These are phyloP conservation scores for Noturus placidus DNA, from an alignment of 2,113 vertebrate genomes.

Conservation along the genomic window DNA sequence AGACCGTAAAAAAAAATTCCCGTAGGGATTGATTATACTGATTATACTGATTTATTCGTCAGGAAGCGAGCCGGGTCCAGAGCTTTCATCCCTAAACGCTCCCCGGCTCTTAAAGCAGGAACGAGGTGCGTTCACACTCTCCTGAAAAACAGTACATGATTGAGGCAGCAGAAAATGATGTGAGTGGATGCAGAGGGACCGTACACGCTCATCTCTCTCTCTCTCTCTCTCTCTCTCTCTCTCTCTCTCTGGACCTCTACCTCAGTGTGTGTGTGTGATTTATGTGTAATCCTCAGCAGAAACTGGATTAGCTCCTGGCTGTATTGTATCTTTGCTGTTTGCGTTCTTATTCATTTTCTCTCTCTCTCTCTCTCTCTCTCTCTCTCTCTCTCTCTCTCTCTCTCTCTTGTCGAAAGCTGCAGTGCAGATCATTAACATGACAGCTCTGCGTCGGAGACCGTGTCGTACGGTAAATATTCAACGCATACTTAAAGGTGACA, in stretches of 20 bases:
- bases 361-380: background rate
- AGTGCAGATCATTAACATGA: slow-evolving; percentile 45
- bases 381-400: background rate
- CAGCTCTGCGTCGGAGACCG: slow-evolving; percentile 3
- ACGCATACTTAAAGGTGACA: slow-evolving; percentile 29
- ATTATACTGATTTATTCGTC: background rate
- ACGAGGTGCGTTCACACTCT: background rate
- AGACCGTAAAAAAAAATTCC: too few species aligned
- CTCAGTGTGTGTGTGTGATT: slow-evolving; percentile 1
- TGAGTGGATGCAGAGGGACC: background rate
- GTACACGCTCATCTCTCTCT: background rate
- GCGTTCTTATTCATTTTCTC: background rate
- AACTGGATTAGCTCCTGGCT: slow-evolving; percentile 40
- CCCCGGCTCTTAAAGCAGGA: background rate
- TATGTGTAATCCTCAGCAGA: slow-evolving; percentile 34
- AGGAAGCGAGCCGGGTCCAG: background rate
- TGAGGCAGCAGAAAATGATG: slow-evolving; percentile 28
- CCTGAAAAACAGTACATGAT: slow-evolving; percentile 5
- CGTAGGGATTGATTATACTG: too few species aligned
- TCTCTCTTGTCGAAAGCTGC: background rate
- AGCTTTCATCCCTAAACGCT: background rate
- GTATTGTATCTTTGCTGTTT: slow-evolving; percentile 36
- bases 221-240: background rate
- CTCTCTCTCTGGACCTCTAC: too few species aligned
- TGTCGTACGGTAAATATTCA: slow-evolving; percentile 29